Percentiles rank a stretch among this genome's conserved stretches.
phyloP scores from a whole-genome alignment of 2,797 vertebrate species.

The Esox masquinongy region DNA sequence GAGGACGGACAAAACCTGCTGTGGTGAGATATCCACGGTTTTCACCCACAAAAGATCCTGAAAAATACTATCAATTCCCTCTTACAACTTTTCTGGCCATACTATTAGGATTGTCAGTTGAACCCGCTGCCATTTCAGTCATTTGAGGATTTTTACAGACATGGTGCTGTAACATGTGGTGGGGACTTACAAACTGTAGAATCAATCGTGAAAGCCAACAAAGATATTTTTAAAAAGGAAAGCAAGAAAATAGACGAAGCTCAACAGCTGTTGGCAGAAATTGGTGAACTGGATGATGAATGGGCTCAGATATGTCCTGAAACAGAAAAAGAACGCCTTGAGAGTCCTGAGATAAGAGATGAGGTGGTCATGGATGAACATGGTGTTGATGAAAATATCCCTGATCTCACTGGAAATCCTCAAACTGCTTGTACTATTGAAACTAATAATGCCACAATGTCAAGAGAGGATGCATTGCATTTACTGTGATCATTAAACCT shows the following conservation, averaged over 20 bases:
- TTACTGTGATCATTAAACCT: too few species aligned
- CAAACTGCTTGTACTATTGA: too few species aligned
- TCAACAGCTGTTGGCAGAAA: slow-evolving; percentile 6
- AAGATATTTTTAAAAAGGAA: slow-evolving; percentile 16
- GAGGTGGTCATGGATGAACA: too few species aligned
- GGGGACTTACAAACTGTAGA: not conserved
- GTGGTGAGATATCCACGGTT: too few species aligned
- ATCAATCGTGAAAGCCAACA: slow-evolving; percentile 4
- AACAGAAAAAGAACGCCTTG: too few species aligned
- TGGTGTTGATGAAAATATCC: too few species aligned
- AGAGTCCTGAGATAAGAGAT: too few species aligned
- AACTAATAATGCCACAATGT: too few species aligned
- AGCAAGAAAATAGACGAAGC: slow-evolving; percentile 9
- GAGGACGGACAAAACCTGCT: too few species aligned
- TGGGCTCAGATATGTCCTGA: slow-evolving; percentile 3
- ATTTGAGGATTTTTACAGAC: slow-evolving; percentile 20
- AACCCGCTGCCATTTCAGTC: slow-evolving; percentile 19
- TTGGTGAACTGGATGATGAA: not conserved
- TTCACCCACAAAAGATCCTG: slow-evolving; percentile 14
- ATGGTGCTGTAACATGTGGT: slow-evolving; percentile 4
- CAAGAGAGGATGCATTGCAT: too few species aligned
- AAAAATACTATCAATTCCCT: slow-evolving; percentile 21
- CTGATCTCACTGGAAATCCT: too few species aligned
- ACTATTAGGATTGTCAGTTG: slow-evolving; percentile 10
- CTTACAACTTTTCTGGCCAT: slow-evolving; percentile 25